Evolutionary conservation across 2,888 invertebrate genomes (phyloP).

Genomic region (Rotaria macrura): DNA sequence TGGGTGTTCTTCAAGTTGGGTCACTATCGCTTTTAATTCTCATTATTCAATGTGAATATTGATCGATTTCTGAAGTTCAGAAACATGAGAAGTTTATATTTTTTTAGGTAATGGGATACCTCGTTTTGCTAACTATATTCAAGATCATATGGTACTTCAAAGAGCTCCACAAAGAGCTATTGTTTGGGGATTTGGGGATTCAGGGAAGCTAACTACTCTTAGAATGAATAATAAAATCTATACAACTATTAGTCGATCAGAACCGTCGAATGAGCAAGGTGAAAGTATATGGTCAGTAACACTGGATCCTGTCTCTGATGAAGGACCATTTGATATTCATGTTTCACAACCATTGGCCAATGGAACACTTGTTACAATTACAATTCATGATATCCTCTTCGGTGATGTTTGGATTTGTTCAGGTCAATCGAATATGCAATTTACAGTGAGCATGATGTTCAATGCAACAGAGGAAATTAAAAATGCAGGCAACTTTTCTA

Average conservation of each 20-base stretch:
- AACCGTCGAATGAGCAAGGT: not conserved
- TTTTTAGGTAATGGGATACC: not conserved
- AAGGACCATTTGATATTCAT: not conserved
- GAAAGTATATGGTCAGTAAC: conserved; percentile 3
- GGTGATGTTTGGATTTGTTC: conserved; percentile 31
- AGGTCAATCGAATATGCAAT: conserved; percentile 26
- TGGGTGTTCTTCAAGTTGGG: no score
- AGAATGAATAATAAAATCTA: not conserved
- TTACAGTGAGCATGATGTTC: not conserved
- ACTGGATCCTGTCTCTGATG: not conserved
- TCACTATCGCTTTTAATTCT: no score
- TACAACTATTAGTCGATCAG: not conserved
- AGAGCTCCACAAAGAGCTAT: not conserved
- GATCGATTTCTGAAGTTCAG: no score
- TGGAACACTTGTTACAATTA: not conserved
- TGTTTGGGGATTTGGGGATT: not conserved
- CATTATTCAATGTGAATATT: no score
- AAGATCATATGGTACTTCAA: conserved; percentile 19
- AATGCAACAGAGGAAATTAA: not conserved
- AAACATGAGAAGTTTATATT: not conserved
- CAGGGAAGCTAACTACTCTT: not conserved
- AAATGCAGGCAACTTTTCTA: not conserved
- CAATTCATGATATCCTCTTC: conserved; percentile 14
- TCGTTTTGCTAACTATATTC: not conserved
- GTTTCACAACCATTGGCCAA: not conserved